These are phyloP conservation scores for Sinelater perroti DNA, from an alignment of 2,888 invertebrate species.

Conservation along the genomic window DNA sequence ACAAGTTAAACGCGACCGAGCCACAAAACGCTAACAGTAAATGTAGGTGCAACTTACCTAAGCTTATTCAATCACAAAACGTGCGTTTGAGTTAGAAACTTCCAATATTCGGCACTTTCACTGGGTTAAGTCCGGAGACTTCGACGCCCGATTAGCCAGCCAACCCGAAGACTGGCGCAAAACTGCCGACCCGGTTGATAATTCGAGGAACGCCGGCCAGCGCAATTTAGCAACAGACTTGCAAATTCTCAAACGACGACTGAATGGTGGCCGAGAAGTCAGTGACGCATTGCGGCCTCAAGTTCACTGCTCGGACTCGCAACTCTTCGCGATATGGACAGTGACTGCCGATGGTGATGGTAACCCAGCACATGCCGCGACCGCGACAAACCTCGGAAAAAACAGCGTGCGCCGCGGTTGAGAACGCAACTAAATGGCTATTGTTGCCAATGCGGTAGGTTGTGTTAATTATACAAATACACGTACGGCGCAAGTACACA, in stretches of 20 bases:
- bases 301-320: slow-evolving; percentile 43
- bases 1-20: slow-evolving; percentile 1
- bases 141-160: slow-evolving; percentile 36
- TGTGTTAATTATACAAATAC: slow-evolving; percentile 33
- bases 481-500: slow-evolving; percentile 11
- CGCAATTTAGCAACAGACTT: slow-evolving; percentile 15
- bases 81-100: slow-evolving; percentile 3
- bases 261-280: slow-evolving; percentile 32
- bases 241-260: slow-evolving; percentile 3
- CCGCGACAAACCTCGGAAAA: slow-evolving; percentile 43
- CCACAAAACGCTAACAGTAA: not conserved
- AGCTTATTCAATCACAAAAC: not conserved
- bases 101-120: slow-evolving; percentile 40
- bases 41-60: slow-evolving; percentile 3
- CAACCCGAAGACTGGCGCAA: slow-evolving; percentile 30
- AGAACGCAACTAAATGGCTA: slow-evolving; percentile 44
- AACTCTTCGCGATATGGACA: slow-evolving; percentile 41
- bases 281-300: slow-evolving; percentile 40
- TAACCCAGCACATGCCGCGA: slow-evolving; percentile 41
- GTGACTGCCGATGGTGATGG: slow-evolving; percentile 41
- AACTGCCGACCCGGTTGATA: slow-evolving; percentile 2
- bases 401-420: slow-evolving; percentile 43
- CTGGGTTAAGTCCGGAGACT: slow-evolving; percentile 38
- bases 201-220: not conserved
- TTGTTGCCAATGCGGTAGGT: slow-evolving; percentile 42